Percentiles rank a stretch among this genome's conserved stretches.
Conservation (phyloP, 2,888 invertebrate species). For the Heliconius cydno region DNA sequence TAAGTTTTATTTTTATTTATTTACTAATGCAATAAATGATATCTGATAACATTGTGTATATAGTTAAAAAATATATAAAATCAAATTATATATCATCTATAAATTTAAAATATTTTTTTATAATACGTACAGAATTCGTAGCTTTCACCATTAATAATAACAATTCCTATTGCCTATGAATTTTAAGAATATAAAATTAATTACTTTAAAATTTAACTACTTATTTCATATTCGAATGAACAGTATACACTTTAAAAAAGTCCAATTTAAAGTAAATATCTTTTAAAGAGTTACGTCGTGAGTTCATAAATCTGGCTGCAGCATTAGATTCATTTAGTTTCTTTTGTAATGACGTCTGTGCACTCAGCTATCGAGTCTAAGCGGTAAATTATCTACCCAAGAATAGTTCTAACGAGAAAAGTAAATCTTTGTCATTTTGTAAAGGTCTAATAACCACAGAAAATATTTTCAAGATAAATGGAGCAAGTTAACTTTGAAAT, state of each 20-base stretch:
- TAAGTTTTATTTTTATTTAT: background rate
- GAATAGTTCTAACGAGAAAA: constrained; percentile 14
- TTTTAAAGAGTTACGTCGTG: constrained; percentile 10
- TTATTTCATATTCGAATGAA: background rate
- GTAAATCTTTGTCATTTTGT: constrained; percentile 17
- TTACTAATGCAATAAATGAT: background rate
- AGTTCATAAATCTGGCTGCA: constrained; percentile 19
- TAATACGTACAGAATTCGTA: too few relatives aligned
- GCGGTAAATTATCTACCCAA: constrained; percentile 15
- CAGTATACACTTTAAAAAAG: background rate
- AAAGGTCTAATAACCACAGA: background rate
- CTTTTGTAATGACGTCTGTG: constrained; percentile 24
- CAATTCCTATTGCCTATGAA: too few relatives aligned
- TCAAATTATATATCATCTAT: too few relatives aligned
- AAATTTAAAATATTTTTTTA: too few relatives aligned
- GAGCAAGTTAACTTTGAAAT: background rate
- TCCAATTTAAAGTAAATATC: background rate
- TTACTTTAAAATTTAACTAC: background rate
- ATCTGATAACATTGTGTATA: too few relatives aligned
- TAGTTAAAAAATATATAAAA: too few relatives aligned
- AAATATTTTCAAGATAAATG: background rate
- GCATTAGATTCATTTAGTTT: constrained; percentile 17
- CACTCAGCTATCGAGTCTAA: constrained; percentile 28
- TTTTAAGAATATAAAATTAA: too few relatives aligned
- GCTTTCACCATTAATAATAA: too few relatives aligned